These are phyloP conservation scores for Bhutanitis thaidina DNA, from an alignment of 2,888 invertebrate genomes.

Conservation along the genomic window DNA sequence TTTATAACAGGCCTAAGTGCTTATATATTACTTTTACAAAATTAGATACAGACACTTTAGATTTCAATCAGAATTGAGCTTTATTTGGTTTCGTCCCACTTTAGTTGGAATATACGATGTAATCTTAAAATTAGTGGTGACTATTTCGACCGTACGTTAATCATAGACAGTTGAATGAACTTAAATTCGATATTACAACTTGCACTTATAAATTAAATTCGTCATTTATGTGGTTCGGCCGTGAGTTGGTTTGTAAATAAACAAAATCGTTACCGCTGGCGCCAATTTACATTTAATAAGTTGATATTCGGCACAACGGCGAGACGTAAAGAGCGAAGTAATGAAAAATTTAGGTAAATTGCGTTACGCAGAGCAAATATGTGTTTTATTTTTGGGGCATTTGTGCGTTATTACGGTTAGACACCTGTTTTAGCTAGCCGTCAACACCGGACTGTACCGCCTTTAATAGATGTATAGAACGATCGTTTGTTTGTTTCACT, in stretches of 20 bases:
- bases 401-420: constrained; percentile 19
- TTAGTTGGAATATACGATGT: not conserved
- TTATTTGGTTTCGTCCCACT: not conserved
- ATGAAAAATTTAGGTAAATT: constrained; percentile 43
- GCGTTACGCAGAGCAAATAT: constrained; percentile 21
- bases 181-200: constrained; percentile 1
- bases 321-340: constrained; percentile 23
- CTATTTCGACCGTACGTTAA: not conserved
- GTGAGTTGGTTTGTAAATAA: constrained; percentile 11
- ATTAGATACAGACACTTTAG: too few species aligned
- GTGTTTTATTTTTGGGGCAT: constrained; percentile 26
- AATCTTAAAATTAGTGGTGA: not conserved
- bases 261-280: not conserved
- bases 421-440: constrained; percentile 22
- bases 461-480: not conserved
- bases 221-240: constrained; percentile 3
- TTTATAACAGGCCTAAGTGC: too few species aligned
- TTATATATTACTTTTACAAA: too few species aligned
- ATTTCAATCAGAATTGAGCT: too few species aligned
- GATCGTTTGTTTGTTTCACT: not conserved
- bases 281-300: not conserved
- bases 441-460: not conserved
- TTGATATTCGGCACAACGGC: constrained; percentile 34
- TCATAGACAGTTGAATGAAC: constrained; percentile 9
- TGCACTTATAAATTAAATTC: constrained; percentile 3